Evolutionary conservation across 1,140 invertebrate species (phyloP), one percentile per base, ranked within the genome.

Genomic region (Zaprionus capensis): DNA sequence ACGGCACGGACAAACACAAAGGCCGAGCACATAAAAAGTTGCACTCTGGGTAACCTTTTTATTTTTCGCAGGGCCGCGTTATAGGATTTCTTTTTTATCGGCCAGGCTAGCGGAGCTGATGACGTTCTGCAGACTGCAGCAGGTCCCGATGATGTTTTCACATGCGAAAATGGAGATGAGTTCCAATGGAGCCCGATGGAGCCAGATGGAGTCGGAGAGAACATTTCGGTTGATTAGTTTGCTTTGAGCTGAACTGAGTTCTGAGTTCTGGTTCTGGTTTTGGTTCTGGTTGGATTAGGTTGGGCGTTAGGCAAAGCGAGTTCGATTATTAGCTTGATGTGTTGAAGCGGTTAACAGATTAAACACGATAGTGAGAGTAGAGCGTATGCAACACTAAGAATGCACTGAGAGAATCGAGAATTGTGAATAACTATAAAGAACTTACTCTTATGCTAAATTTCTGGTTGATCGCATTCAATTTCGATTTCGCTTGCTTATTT

Each of bases 371-470:
- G 17, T 20, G 26, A 64, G 20, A 67, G 46, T 64, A 78, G 74
- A 59, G 53, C 59, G 31, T 63, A 73, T 78, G 69, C 31, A 34
- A 34, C 74, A 67, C 17, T 41, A 63, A 76, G 51, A 61, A 73
- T 78, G 69, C 69, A 63, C 22, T 41, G 66, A 76, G 51, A 61
- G 53, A 49, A 34, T 34, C 31, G 9, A 11, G 31, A 34, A 31
- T 58, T 66, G 14, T 49, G 38, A 62, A 36, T n/a, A 61, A 22
- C 71, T 31, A 49, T 70, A 61, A 15, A 34, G 55, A 65, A 88
- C 85, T 88, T 88, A 88, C 81, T 71, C 68, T 82, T 78, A 87
- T 87, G 58, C 78, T 72, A 68, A 79, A 88, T 67, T 80, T 84
- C 58, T 78, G 78, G 73, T 61, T 71, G 71, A 90, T 74, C 71